Base-by-base conservation (phyloP, 2,888 invertebrate species). In the Tetramorium bicarinatum region DNA sequence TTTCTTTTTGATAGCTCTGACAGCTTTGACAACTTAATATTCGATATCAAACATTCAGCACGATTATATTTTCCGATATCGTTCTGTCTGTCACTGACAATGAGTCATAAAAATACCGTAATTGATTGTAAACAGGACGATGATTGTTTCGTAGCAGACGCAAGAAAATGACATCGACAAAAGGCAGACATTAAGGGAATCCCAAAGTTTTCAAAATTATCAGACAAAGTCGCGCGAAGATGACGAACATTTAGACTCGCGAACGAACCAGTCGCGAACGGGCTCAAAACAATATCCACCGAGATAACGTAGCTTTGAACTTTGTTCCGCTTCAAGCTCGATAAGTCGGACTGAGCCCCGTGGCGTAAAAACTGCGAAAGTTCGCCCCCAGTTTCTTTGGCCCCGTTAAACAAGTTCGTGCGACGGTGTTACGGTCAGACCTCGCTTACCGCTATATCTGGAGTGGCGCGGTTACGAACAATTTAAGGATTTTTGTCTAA, bases 341-440 rank as follows among this genome's bases (percentile, higher is more conserved):
- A 90, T 91, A 91, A 92, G 88, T 91, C 86, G 85, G 86, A 79
- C 85, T 82, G 88, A 91, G 88, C 86, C 88, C 64, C 90, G 87
- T 82, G 87, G 87, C 84, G 87, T 90, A 90, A 92, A 92, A 92
- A 91, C 82, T 88, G 87, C 66, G 72, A 91, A 91, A 92, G 87
- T 92, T 91, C 72, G 74, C 82, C 79, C 82, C 76, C 84, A 87
- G 89, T 92, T 92, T 91, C 90, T 91, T 91, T 91, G 88, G 90
- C 90, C 90, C 87, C 87, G 88, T 92, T 92, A 89, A 92, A 88
- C 88, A 90, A 92, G 91, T 91, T 91, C 83, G 80, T 86, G 82
- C 59, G 79, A 80, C 84, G 52, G 49, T n/a, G 80, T 75, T 52
- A 85, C 75, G 84, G 85, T 86, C 88, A 88, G 87, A 86, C 82